Conservation (phyloP, 2,888 invertebrate genomes). For the Buathra laborator region DNA sequence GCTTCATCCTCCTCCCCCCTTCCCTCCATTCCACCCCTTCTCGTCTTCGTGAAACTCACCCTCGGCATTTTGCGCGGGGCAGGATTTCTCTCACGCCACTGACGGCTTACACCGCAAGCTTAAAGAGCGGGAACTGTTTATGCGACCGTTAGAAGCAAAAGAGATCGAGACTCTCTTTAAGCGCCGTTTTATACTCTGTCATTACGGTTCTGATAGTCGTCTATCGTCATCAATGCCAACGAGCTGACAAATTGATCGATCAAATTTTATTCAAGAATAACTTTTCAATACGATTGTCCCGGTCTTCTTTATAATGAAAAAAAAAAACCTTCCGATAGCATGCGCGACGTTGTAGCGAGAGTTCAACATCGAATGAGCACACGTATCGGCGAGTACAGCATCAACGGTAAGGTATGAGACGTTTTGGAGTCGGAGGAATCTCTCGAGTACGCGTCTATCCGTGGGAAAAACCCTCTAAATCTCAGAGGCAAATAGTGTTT, state of each 20-base stretch:
- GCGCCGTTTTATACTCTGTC: background rate
- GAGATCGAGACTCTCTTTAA: constrained; percentile 7
- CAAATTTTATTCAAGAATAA: background rate
- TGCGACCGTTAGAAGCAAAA: constrained; percentile 11
- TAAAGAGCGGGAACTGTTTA: constrained; percentile 56
- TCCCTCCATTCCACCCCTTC: background rate
- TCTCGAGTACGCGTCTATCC: constrained; percentile 25
- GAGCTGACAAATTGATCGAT: constrained; percentile 6
- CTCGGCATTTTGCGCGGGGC: constrained; percentile 48
- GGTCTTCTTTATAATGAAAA: background rate
- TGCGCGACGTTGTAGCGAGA: background rate
- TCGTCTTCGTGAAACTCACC: constrained; percentile 41
- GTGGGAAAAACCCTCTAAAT: constrained; percentile 79
- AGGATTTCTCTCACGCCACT: constrained; percentile 60
- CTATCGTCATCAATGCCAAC: background rate
- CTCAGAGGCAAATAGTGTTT: constrained; percentile 79
- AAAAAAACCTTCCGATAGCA: background rate
- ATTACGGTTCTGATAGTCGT: background rate
- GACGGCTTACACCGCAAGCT: constrained; percentile 44
- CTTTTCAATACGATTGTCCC: background rate
- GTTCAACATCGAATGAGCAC: background rate
- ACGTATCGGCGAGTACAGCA: constrained; percentile 18
- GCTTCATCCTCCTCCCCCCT: constrained; percentile 65
- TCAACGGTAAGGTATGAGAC: constrained; percentile 31
- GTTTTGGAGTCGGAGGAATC: constrained; percentile 22